Evolutionary conservation across 1,140 invertebrate genomes (phyloP).

Genomic region (Coptotermes formosanus): DNA sequence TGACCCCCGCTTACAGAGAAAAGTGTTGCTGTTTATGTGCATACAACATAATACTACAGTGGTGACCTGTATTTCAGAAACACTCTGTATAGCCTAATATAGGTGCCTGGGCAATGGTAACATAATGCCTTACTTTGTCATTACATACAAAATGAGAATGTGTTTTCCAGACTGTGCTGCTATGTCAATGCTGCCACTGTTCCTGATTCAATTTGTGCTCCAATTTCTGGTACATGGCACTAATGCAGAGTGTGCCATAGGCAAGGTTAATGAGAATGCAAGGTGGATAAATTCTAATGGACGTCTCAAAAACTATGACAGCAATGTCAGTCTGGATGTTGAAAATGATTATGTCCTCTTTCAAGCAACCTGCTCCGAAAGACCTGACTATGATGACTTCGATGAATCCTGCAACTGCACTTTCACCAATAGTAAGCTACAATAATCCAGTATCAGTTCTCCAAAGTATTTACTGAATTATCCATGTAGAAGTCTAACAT

Average conservation of each 20-base stretch:
- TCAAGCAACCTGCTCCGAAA: neutral
- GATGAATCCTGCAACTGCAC: neutral
- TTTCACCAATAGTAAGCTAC: neutral
- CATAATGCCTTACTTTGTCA: no score
- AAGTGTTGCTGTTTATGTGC: no score
- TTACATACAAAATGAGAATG: no score
- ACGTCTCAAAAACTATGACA: neutral
- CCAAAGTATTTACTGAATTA: no score
- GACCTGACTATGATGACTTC: neutral
- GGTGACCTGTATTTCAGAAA: no score
- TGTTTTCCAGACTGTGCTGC: neutral
- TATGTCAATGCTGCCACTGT: slow-evolving; percentile 1
- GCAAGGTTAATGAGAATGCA: neutral
- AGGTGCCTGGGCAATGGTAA: no score
- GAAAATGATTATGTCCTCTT: neutral
- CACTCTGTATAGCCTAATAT: no score
- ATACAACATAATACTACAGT: no score
- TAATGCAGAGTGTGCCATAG: neutral
- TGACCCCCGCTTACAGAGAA: no score
- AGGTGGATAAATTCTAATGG: neutral
- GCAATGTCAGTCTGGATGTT: neutral
- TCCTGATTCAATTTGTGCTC: neutral
- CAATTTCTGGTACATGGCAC: neutral
- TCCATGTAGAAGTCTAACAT: no score
- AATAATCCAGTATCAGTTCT: no score